A percentile compares a stretch with the other conserved stretches of the same genome.
Conservation (phyloP, 2,888 invertebrate genomes). For the Lasioglossum lativentre region DNA sequence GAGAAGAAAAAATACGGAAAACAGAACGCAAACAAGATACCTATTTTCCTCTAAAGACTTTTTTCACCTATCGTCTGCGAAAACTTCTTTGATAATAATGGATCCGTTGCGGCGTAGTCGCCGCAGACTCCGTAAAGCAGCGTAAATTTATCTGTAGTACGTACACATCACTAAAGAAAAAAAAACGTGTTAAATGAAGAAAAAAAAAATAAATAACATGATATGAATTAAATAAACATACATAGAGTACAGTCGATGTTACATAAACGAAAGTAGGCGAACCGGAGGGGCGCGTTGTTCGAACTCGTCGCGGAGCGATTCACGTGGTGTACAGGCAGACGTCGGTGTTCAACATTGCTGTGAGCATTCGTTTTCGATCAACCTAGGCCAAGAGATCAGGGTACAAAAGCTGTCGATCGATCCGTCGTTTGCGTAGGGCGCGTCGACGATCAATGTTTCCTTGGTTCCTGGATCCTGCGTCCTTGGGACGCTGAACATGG, state of each 20-base stretch:
- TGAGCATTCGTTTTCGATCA: constrained; percentile 35
- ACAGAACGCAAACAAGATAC: constrained; percentile 21
- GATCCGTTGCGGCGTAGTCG: constrained; percentile 55
- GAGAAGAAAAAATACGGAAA: constrained; percentile 28
- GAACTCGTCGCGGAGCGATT: constrained; percentile 35
- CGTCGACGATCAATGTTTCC: not conserved
- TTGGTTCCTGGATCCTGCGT: not conserved
- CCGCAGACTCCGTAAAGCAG: constrained; percentile 53
- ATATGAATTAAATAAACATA: constrained; percentile 1
- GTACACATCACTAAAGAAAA: constrained; percentile 50
- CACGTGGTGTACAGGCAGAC: constrained; percentile 1
- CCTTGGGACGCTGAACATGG: not conserved
- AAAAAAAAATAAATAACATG: constrained; percentile 39
- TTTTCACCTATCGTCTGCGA: constrained; percentile 77
- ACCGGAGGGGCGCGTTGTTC: constrained; percentile 28
- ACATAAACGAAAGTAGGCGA: constrained; percentile 63
- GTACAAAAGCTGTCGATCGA: constrained; percentile 26
- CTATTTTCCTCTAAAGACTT: constrained; percentile 83
- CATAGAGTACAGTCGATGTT: constrained; percentile 73
- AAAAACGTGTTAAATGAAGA: constrained; percentile 24
- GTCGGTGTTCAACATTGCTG: constrained; percentile 23
- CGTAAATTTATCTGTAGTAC: constrained; percentile 63
- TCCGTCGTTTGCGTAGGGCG: not conserved
- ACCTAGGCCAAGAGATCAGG: constrained; percentile 44
- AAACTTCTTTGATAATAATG: constrained; percentile 55